These are phyloP conservation scores for Aegypius monachus DNA, from an alignment of 2,113 vertebrate genomes.

Conservation along the genomic window DNA sequence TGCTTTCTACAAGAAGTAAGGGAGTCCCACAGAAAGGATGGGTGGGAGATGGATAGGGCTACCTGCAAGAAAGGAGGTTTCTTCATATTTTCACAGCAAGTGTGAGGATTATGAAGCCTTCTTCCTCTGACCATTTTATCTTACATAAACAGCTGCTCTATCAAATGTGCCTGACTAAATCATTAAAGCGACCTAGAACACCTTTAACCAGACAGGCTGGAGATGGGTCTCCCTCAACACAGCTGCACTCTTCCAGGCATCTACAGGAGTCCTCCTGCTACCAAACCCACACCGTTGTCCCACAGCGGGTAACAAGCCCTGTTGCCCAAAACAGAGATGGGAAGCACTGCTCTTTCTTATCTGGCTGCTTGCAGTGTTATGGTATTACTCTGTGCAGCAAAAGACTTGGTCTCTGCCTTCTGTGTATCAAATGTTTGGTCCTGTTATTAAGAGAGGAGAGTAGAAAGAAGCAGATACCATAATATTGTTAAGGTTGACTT, in stretches of 20 bases:
- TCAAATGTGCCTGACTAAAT: background rate
- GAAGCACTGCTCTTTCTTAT: background rate
- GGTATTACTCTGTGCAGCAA: background rate
- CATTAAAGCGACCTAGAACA: background rate
- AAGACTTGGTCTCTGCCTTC: background rate
- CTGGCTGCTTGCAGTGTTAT: background rate
- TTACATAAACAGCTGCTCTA: background rate
- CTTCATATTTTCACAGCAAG: background rate
- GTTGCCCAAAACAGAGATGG: background rate
- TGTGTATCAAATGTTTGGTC: background rate
- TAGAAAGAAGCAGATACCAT: slow-evolving; percentile 71
- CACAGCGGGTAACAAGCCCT: background rate
- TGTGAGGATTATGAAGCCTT: background rate
- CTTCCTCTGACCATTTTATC: background rate
- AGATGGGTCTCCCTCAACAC: background rate
- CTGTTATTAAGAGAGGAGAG: background rate
- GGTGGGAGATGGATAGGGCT: background rate
- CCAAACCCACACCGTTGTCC: background rate
- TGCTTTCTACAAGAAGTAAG: background rate
- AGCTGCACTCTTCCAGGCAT: background rate
- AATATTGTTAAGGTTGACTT: slow-evolving; percentile 98
- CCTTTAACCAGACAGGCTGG: background rate
- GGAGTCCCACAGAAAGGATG: background rate
- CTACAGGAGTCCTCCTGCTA: background rate
- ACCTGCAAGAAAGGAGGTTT: background rate